Evolutionary conservation across 2,888 invertebrate genomes (phyloP).

Genomic region (Cantharis rufa): DNA sequence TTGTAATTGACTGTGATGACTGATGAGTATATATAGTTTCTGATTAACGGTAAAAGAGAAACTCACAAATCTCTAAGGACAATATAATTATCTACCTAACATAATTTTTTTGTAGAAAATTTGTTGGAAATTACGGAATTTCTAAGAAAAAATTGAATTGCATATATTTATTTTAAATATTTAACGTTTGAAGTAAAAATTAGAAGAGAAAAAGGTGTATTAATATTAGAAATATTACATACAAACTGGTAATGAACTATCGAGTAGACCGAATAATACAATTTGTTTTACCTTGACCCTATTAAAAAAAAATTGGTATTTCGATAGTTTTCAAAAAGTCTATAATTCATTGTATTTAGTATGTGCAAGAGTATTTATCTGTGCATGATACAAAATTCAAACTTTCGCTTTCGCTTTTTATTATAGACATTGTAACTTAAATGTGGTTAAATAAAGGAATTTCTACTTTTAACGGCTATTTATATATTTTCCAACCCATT

Average conservation of each 20-base stretch:
- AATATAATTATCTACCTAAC: too few relatives aligned
- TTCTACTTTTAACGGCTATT: neutral
- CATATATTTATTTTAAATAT: too few relatives aligned
- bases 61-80: neutral
- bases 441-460: neutral
- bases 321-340: neutral
- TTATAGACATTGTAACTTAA: neutral
- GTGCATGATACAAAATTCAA: neutral
- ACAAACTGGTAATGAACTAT: too few relatives aligned
- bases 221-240: too few relatives aligned
- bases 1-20: too few relatives aligned
- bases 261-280: neutral
- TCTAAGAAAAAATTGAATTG: neutral
- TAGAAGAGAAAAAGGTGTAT: too few relatives aligned
- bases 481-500: neutral
- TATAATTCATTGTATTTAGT: neutral
- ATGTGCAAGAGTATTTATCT: neutral
- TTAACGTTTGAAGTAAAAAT: neutral
- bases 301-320: neutral
- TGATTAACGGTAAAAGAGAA: neutral
- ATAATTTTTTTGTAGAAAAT: too few relatives aligned
- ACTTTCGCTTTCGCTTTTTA: neutral
- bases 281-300: neutral
- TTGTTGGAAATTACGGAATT: too few relatives aligned
- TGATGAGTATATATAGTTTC: neutral